A percentile compares a stretch with the other conserved stretches of the same genome.
Evolutionary conservation across 2,888 invertebrate species (phyloP).

Genomic region (Drosophila nr. fundita): DNA sequence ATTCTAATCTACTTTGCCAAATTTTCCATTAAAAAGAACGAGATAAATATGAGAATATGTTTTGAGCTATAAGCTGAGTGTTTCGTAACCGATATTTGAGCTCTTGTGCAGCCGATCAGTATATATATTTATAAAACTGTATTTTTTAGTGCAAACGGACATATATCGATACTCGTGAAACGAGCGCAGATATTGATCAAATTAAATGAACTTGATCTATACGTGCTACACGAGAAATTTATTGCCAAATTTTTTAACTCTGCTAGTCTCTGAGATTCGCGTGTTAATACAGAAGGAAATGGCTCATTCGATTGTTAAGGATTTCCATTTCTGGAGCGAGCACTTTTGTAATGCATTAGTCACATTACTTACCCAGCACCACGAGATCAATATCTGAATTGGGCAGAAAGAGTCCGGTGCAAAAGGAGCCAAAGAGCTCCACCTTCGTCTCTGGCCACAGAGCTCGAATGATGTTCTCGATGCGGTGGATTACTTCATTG

Average conservation of each 20-base stretch:
- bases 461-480: slow-evolving; percentile 92
- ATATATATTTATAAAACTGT: not conserved
- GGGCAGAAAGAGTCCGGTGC: slow-evolving; percentile 98
- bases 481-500: slow-evolving; percentile 93
- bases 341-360: not conserved
- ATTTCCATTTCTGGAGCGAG: not conserved
- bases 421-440: slow-evolving; percentile 98
- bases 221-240: not conserved
- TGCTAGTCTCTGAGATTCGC: not conserved
- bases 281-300: not conserved
- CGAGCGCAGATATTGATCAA: not conserved
- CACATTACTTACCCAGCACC: slow-evolving; percentile 86
- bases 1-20: not conserved
- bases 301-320: not conserved
- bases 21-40: not conserved
- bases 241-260: not conserved
- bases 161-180: not conserved
- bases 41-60: not conserved
- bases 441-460: slow-evolving; percentile 97
- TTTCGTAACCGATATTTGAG: not conserved
- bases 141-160: not conserved
- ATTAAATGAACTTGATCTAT: not conserved
- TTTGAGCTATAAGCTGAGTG: not conserved
- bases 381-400: slow-evolving; percentile 93
- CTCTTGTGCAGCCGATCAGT: not conserved